phyloP scores from a whole-genome alignment of 2,888 invertebrate genomes.

The Macrosoma leucophasiata region DNA sequence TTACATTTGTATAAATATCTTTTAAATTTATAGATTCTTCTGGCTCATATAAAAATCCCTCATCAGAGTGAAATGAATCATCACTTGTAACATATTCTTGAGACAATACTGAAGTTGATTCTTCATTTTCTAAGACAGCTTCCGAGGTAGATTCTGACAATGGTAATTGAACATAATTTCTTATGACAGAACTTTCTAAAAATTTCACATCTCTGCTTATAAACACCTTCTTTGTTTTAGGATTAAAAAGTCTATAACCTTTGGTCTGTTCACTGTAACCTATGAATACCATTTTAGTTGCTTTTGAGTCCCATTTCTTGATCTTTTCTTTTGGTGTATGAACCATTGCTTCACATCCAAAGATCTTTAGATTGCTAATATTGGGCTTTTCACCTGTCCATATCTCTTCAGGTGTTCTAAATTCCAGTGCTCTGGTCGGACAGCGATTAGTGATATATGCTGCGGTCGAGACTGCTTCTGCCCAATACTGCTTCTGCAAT shows the following conservation, averaged over 20 bases:
- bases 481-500: too few species aligned
- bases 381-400: constrained; percentile 39
- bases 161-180: too few species aligned
- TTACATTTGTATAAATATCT: neutral
- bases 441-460: too few species aligned
- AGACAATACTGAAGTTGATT: constrained; percentile 30
- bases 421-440: too few species aligned
- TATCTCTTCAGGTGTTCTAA: constrained; percentile 42
- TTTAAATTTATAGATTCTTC: neutral
- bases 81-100: neutral
- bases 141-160: constrained; percentile 32
- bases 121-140: constrained; percentile 39
- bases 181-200: too few species aligned
- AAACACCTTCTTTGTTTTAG: constrained; percentile 30
- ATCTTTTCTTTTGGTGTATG: too few species aligned
- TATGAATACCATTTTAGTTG: constrained; percentile 33
- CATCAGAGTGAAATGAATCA: constrained; percentile 6
- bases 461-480: too few species aligned
- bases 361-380: constrained; percentile 34
- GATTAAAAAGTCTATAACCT: constrained; percentile 38
- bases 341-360: constrained; percentile 40
- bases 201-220: too few species aligned
- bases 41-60: constrained; percentile 5
- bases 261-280: constrained; percentile 38
- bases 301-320: too few species aligned